Conservation (phyloP, 1,140 invertebrate genomes). For the Telenomus remus region DNA sequence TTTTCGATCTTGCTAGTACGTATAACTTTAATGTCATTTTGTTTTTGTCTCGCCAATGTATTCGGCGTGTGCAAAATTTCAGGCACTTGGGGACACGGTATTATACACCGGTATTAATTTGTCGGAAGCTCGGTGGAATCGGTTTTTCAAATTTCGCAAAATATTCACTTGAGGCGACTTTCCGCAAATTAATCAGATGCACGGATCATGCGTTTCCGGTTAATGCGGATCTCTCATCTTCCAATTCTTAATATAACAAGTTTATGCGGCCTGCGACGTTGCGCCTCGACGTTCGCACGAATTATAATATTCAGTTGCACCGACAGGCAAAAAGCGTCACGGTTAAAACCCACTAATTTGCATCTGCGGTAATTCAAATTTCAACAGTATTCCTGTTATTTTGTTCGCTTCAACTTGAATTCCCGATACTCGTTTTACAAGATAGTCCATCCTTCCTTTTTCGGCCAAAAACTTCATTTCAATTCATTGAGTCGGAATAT, state of each 20-base stretch:
- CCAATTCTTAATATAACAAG: constrained; percentile 33
- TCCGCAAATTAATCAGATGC: constrained; percentile 23
- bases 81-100: not conserved
- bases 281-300: constrained; percentile 8
- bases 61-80: not conserved
- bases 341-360: constrained; percentile 27
- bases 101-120: constrained; percentile 19
- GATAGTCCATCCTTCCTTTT: no score
- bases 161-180: constrained; percentile 14
- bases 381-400: constrained; percentile 4
- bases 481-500: no score
- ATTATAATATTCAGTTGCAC: constrained; percentile 26
- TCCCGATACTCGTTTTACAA: no score
- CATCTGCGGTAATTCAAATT: constrained; percentile 9
- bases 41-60: not conserved
- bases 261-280: constrained; percentile 19
- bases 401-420: no score
- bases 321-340: constrained; percentile 11
- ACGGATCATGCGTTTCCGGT: constrained; percentile 14
- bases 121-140: constrained; percentile 12
- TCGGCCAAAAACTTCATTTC: no score
- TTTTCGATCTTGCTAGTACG: no score
- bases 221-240: constrained; percentile 20
- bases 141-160: constrained; percentile 17
- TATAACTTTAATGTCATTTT: no score